Evolutionary conservation across 2,113 vertebrate species (phyloP), one percentile per base, ranked within the genome.

Genomic region (Vulpes ferrilata): DNA sequence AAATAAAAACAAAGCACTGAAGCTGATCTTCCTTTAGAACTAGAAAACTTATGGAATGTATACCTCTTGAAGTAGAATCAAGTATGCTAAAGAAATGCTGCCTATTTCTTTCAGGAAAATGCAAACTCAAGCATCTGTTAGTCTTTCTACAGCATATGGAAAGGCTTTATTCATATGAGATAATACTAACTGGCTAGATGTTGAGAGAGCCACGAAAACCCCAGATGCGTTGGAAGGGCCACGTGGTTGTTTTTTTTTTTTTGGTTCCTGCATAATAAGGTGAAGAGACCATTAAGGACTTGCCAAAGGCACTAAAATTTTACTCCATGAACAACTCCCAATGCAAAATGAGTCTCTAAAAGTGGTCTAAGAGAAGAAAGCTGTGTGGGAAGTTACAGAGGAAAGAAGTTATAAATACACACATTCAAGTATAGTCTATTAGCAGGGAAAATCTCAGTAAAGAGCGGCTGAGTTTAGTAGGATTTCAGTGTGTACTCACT

Each of bases 231-330:
- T 94, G 55, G 53, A 85, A 88, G 71, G 71, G 90, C 59, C 51
- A 90, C 12, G 23, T 73, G 32, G 32, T 82, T 90, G 81, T 83
- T 51, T 86, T 43, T 43, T 43, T 43, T 43, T 43, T 43, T 43
- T 6, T 43, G 62, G 38, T 57, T 6, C 32, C 32, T 76, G 64
- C 69, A 88, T 94, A 95, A 93, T 32, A 85, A 93, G 87, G 82
- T 94, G 78, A 97, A 76, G 83, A 96, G 90, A 84, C 32, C 67
- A 84, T n/a, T 65, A 78, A 71, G 76, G 83, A 87, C 83, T 87
- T 96, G 82, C 69, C 79, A 83, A 93, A 92, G 89, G 80, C 85
- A 88, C 51, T 94, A 30, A 94, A 89, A n/a, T 95, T 96, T 90
- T 69, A 89, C 38, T 96, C 71, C 76, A 85, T n/a, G 82, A 97